Evolutionary conservation across 2,797 vertebrate genomes (phyloP).

Genomic region (Iguana delicatissima): DNA sequence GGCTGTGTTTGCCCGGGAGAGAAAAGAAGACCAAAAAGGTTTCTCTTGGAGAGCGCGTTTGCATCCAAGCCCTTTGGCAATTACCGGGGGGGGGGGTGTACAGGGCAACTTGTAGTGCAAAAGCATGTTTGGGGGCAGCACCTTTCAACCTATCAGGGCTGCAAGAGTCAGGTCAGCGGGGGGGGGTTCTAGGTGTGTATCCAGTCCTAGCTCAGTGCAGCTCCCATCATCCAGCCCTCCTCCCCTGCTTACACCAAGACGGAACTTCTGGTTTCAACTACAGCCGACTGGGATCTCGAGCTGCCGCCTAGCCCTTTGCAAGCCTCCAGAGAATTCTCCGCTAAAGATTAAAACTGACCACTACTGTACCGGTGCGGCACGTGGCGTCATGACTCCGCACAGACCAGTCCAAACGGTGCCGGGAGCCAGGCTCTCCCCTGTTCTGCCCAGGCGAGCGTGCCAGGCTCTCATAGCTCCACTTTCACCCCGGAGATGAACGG

Average conservation of each 20-base stretch:
- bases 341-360: slow-evolving; percentile 37
- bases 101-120: too few relatives aligned
- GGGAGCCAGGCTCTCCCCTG: not conserved
- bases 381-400: not conserved
- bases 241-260: slow-evolving; percentile 20
- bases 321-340: slow-evolving; percentile 39
- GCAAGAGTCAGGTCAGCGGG: not conserved
- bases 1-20: not conserved
- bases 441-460: not conserved
- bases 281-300: slow-evolving; percentile 34
- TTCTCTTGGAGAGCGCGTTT: not conserved
- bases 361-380: not conserved
- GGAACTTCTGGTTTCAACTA: slow-evolving; percentile 8
- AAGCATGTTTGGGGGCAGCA: not conserved
- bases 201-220: slow-evolving; percentile 31
- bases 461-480: slow-evolving; percentile 80
- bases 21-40: slow-evolving; percentile 20
- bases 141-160: not conserved
- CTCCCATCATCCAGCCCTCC: slow-evolving; percentile 52
- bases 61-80: not conserved
- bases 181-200: not conserved
- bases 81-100: not conserved
- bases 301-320: slow-evolving; percentile 45
- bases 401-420: not conserved
- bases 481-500: slow-evolving; percentile 96